These are phyloP conservation scores for Notamacropus eugenii DNA, from an alignment of 2,797 vertebrate genomes.

Conservation along the genomic window DNA sequence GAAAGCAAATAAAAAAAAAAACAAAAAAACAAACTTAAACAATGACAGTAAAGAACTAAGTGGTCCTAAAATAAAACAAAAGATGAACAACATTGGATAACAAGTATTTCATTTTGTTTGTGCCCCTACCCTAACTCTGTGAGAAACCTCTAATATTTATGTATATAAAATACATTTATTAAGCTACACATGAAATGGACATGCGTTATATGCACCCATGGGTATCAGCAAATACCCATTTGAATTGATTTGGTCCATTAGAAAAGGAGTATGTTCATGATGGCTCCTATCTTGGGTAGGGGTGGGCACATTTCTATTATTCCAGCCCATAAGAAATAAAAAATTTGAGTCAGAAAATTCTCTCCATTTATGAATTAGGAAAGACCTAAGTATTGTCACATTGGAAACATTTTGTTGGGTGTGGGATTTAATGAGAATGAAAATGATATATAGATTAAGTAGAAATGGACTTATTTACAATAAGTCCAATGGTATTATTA, in stretches of 20 bases:
- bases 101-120: too few relatives aligned
- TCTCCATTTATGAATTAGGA: constrained; percentile 32
- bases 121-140: too few relatives aligned
- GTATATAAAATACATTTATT: not conserved
- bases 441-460: not conserved
- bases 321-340: constrained; percentile 6
- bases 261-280: not conserved
- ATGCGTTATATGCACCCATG: not conserved
- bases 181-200: not conserved
- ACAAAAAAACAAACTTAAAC: too few relatives aligned
- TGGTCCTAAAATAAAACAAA: too few relatives aligned
- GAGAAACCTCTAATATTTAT: too few relatives aligned
- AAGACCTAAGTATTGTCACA: not conserved
- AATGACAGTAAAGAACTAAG: too few relatives aligned
- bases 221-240: constrained; percentile 80
- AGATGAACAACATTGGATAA: too few relatives aligned
- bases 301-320: not conserved
- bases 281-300: not conserved
- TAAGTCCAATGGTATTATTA: not conserved
- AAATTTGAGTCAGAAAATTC: not conserved
- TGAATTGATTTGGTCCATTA: not conserved
- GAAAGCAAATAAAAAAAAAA: too few relatives aligned
- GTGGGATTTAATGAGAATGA: constrained; percentile 38
- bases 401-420: not conserved
- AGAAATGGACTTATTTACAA: not conserved